Evolutionary conservation across 2,113 vertebrate species (phyloP), one percentile per base, ranked within the genome.

Genomic region (Myotis brandtii): DNA sequence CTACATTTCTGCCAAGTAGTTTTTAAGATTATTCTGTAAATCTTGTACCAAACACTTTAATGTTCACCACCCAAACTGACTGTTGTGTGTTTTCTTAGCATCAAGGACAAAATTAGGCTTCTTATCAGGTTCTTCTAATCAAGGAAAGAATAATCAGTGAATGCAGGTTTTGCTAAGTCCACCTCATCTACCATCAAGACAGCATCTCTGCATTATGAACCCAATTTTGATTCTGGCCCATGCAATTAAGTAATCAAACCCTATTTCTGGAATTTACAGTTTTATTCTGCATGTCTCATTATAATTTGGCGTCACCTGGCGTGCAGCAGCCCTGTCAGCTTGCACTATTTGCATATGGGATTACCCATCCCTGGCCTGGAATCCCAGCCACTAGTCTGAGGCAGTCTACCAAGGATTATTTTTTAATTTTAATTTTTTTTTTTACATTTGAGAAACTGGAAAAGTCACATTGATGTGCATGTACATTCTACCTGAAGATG

Each of bases 201-300:
- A 89, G 76, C 27, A 89, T n/a, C 21, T 70, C 12, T 79, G 59
- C 9, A 79, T 83, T 91, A 25, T 34, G 64, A 93, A 79, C 32
- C 13, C 43, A 89, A n/a, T 75, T 95, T 90, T 70, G 48, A 96
- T 88, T 87, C 67, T 88, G 48, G 90, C 37, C 54, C 77, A 85
- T 13, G 52, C 43, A 88, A 91, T 96, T 94, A 94, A 92, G 48
- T 37, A 79, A 94, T 93, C 59, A 92, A 94, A 62, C 18, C n/a
- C 27, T 89, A 16, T 79, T 82, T 76, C 25, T 30, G 70, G 25
- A 84, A 89, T 59, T 34, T 34, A 48, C 21, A 40, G 40, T 62
- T 72, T 85, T 72, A 21, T 52, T 93, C 89, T 83, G 40, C 69
- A 64, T 48, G 27, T 34, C 67, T 91, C 32, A n/a, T 3, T 34